phyloP scores from a whole-genome alignment of 2,888 invertebrate genomes.

The Sinhomidia bicolor region DNA sequence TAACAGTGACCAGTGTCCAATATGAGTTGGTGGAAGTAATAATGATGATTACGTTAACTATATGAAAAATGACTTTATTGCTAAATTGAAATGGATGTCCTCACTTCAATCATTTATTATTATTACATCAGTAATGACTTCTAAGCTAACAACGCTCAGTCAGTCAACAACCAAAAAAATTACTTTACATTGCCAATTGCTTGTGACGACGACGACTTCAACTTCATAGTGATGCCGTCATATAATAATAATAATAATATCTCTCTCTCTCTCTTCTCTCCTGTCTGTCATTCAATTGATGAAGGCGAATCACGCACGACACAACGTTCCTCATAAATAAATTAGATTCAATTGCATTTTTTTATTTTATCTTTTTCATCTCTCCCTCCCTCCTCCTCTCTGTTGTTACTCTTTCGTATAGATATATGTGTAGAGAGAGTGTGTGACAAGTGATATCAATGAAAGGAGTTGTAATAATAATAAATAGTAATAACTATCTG shows the following conservation, averaged over 20 bases:
- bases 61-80: constrained; percentile 61
- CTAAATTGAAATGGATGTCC: constrained; percentile 66
- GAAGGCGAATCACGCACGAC: constrained; percentile 61
- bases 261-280: constrained; percentile 23
- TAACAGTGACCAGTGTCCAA: constrained; percentile 48
- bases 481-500: constrained; percentile 33
- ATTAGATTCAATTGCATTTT: constrained; percentile 66
- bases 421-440: too few species aligned
- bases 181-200: constrained; percentile 33
- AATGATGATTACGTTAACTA: constrained; percentile 43
- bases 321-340: constrained; percentile 54
- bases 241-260: constrained; percentile 28
- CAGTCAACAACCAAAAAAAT: constrained; percentile 31
- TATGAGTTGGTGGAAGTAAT: constrained; percentile 40
- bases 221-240: constrained; percentile 55
- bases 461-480: constrained; percentile 51
- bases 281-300: constrained; percentile 64
- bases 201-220: constrained; percentile 18
- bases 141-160: constrained; percentile 5
- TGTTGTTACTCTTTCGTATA: constrained; percentile 21
- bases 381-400: constrained; percentile 24
- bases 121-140: constrained; percentile 62
- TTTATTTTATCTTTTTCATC: constrained; percentile 28
- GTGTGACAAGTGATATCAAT: constrained; percentile 58
- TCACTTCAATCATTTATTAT: constrained; percentile 66